Conservation (phyloP, 2,113 vertebrate genomes). For the Brachypodius melanocephalos region DNA sequence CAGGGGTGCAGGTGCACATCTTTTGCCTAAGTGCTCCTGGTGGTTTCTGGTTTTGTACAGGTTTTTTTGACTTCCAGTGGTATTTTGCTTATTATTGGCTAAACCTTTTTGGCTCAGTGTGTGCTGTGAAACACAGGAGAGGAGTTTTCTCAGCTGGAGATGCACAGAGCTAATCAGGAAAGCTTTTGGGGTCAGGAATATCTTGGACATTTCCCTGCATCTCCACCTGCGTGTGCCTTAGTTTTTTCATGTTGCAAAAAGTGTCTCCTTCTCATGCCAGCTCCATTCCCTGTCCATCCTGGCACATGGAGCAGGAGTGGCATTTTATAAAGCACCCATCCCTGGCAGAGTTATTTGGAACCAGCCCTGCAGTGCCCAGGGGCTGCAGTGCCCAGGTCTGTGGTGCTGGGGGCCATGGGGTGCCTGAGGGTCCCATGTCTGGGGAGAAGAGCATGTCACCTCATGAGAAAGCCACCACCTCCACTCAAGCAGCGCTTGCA, state of each 20-base stretch:
- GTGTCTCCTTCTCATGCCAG: neutral
- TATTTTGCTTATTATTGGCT: neutral
- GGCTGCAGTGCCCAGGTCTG: accelerated
- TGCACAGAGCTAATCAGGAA: neutral
- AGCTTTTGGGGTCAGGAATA: neutral
- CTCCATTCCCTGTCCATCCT: accelerated
- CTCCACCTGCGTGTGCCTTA: neutral
- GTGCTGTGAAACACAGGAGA: neutral
- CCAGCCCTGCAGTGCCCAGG: neutral
- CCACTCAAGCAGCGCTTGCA: neutral
- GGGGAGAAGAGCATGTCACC: neutral
- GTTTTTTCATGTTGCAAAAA: neutral
- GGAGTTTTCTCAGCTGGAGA: neutral
- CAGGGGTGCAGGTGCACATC: neutral
- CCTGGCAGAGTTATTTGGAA: neutral
- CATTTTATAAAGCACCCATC: neutral
- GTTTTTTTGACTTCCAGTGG: neutral
- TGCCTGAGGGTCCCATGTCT: accelerated
- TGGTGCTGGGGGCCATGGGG: neutral
- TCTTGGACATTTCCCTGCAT: neutral
- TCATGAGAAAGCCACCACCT: neutral
- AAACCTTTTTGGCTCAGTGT: neutral
- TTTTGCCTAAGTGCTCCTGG: neutral
- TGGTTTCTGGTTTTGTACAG: neutral
- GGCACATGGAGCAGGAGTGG: neutral